Conservation (phyloP, 2,888 invertebrate genomes). For the Sepioteuthis lessoniana region DNA sequence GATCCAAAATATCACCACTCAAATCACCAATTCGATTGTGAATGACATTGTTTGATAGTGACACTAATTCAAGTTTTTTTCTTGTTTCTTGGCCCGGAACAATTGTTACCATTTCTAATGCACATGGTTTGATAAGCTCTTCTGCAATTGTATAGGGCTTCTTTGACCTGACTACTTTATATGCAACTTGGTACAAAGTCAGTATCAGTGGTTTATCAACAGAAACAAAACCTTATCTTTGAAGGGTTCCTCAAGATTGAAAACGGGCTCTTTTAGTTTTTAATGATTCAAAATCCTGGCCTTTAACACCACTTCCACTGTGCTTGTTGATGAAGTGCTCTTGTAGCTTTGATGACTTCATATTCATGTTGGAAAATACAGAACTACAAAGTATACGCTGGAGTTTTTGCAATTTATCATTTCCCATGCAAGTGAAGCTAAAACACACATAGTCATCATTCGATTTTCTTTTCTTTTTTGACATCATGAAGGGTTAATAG, state of each 20-base stretch:
- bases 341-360: conserved; percentile 25
- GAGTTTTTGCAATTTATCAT: not conserved
- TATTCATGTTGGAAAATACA: not conserved
- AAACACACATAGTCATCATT: conserved; percentile 37
- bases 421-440: not conserved
- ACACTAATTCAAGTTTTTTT: no score
- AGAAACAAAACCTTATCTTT: no score
- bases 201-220: conserved; percentile 14
- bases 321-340: conserved; percentile 8
- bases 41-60: no score
- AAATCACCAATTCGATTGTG: no score
- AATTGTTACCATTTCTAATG: no score
- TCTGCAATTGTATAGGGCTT: conserved; percentile 35
- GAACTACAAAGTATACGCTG: not conserved
- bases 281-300: no score
- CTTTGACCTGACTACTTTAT: conserved; percentile 35
- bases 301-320: not conserved
- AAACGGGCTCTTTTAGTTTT: no score
- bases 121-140: not conserved
- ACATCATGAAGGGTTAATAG: not conserved
- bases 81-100: no score
- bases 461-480: conserved; percentile 1
- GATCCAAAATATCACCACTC: no score
- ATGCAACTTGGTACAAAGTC: conserved; percentile 7
- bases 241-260: no score